Conservation (phyloP, 2,113 vertebrate species). For the Oxygymnocypris stewartii region DNA sequence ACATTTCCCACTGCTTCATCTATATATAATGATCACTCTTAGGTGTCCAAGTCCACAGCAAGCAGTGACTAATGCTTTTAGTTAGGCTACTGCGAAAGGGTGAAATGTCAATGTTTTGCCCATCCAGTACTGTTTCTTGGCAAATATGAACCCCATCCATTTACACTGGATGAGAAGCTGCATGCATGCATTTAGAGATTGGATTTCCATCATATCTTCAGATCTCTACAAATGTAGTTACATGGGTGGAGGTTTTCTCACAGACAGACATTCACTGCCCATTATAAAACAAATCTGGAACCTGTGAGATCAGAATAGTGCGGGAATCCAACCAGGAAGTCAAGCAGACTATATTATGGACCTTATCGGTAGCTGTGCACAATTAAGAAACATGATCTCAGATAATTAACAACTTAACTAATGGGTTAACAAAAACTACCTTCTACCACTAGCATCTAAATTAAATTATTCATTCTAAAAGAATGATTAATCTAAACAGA, state of each 20-base stretch:
- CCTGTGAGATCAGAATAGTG: not conserved
- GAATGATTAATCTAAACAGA: no score
- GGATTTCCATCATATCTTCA: slow-evolving; percentile 52
- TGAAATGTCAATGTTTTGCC: slow-evolving; percentile 20
- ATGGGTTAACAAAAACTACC: not conserved
- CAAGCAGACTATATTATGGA: not conserved
- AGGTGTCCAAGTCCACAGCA: slow-evolving; percentile 30
- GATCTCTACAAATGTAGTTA: slow-evolving; percentile 60
- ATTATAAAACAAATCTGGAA: slow-evolving; percentile 15
- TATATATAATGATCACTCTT: slow-evolving; percentile 37
- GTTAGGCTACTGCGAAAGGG: slow-evolving; percentile 8
- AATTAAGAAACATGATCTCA: not conserved
- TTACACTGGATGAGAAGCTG: slow-evolving; percentile 34
- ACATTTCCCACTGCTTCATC: slow-evolving; percentile 38
- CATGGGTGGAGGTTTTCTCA: slow-evolving; percentile 39
- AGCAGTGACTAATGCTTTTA: slow-evolving; percentile 30
- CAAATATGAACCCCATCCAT: slow-evolving; percentile 27
- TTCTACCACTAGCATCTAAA: not conserved
- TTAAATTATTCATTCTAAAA: no score
- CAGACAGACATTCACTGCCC: slow-evolving; percentile 20
- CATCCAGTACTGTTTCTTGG: slow-evolving; percentile 34
- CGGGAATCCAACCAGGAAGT: slow-evolving; percentile 1
- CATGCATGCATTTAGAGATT: slow-evolving; percentile 52
- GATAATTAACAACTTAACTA: not conserved
- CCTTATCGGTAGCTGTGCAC: not conserved